These are phyloP conservation scores for Muricea muricata DNA, from an alignment of 92 coral and sea anemone species.

Conservation along the genomic window DNA sequence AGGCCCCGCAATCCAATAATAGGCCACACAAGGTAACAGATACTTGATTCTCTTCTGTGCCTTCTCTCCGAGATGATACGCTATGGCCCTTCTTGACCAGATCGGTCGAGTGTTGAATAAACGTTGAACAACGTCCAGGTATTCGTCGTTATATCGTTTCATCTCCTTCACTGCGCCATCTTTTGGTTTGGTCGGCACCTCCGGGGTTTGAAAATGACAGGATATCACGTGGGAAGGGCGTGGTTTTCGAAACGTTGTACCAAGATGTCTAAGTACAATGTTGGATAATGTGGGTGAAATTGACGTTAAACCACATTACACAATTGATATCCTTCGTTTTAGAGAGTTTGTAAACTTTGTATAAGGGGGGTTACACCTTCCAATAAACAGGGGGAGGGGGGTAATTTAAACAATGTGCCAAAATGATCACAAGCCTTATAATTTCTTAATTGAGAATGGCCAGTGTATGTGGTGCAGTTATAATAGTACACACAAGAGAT, in stretches of 20 bases:
- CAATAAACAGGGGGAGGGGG: no score
- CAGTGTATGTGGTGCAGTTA: no score
- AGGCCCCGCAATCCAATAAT: conserved; percentile 91
- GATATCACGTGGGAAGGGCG: conserved; percentile 73
- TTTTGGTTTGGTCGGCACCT: conserved; percentile 72
- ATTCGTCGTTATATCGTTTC: conserved; percentile 60
- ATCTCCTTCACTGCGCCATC: conserved; percentile 68
- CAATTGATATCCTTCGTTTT: no score
- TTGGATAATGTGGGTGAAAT: background rate
- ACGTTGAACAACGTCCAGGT: conserved; percentile 67
- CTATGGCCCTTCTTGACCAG: conserved; percentile 87
- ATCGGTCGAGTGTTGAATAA: conserved; percentile 85
- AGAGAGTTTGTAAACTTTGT: no score
- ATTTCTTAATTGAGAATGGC: no score
- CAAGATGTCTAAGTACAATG: conserved; percentile 37
- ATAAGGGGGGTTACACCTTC: no score
- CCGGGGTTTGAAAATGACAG: conserved; percentile 59
- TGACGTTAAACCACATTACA: background rate
- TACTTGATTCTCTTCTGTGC: conserved; percentile 64
- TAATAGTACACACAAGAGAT: no score
- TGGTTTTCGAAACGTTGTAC: conserved; percentile 62
- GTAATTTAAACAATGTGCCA: no score
- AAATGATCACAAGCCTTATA: no score
- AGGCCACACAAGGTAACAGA: conserved; percentile 71
- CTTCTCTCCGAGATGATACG: conserved; percentile 66